Percentiles rank a stretch among this genome's conserved stretches.
These are phyloP conservation scores for Congeria kusceri DNA, from an alignment of 2,888 invertebrate genomes.

Conservation along the genomic window DNA sequence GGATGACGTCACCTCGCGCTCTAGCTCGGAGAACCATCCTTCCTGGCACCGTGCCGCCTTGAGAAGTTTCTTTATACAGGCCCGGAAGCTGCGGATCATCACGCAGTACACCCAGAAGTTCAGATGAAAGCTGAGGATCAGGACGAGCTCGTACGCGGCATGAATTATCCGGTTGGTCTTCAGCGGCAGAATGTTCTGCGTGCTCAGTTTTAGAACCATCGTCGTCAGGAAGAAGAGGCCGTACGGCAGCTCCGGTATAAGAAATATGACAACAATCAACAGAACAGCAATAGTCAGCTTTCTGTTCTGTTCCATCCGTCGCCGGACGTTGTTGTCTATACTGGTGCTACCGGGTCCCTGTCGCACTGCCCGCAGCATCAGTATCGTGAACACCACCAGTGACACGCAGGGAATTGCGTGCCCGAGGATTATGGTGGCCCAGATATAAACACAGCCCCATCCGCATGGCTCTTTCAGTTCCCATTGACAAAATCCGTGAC, in stretches of 20 bases:
- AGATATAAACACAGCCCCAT: slow-evolving; percentile 56
- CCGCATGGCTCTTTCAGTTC: slow-evolving; percentile 42
- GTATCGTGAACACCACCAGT: slow-evolving; percentile 22
- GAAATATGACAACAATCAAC: slow-evolving; percentile 51
- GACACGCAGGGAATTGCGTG: slow-evolving; percentile 45
- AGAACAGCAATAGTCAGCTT: slow-evolving; percentile 46
- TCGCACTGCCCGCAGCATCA: slow-evolving; percentile 23
- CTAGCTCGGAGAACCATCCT: slow-evolving; percentile 6
- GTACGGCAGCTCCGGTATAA: slow-evolving; percentile 58
- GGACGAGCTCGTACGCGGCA: slow-evolving; percentile 46
- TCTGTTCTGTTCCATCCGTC: slow-evolving; percentile 17
- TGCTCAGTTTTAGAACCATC: slow-evolving; percentile 29
- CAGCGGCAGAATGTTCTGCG: slow-evolving; percentile 40
- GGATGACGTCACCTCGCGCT: slow-evolving; percentile 25
- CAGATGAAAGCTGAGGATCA: slow-evolving; percentile 54
- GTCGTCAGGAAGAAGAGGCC: slow-evolving; percentile 50
- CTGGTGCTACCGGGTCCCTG: background rate
- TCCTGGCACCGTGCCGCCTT: slow-evolving; percentile 32
- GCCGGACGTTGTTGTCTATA: background rate
- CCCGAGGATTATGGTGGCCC: slow-evolving; percentile 42
- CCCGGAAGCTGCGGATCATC: slow-evolving; percentile 42
- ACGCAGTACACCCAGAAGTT: slow-evolving; percentile 64
- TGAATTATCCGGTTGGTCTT: slow-evolving; percentile 46
- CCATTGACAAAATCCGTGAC: slow-evolving; percentile 51
- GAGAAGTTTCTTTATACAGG: slow-evolving; percentile 33